These are phyloP conservation scores for Ctena decussata DNA, from an alignment of 2,888 invertebrate species.

Conservation along the genomic window DNA sequence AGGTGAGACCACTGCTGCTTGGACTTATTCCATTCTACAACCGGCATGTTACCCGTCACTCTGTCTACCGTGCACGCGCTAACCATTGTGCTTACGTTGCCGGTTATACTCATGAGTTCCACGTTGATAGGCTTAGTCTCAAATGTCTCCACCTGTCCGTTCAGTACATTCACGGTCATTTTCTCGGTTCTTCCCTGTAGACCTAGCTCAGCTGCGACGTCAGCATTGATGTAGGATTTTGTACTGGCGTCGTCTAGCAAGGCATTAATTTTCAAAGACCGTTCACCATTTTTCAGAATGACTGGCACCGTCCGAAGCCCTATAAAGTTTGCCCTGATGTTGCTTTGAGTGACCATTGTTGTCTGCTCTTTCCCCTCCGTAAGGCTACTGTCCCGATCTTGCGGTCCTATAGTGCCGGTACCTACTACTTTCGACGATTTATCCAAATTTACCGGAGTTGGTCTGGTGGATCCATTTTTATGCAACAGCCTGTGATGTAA, in stretches of 20 bases:
- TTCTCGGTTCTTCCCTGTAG: constrained; percentile 10
- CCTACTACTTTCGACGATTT: not conserved
- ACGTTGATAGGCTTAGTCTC: constrained; percentile 34
- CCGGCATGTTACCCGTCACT: constrained; percentile 46
- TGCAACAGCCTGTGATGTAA: constrained; percentile 28
- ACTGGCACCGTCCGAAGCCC: constrained; percentile 54
- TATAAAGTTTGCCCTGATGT: constrained; percentile 13
- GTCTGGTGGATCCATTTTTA: not conserved
- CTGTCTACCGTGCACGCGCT: constrained; percentile 30
- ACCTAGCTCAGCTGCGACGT: constrained; percentile 45
- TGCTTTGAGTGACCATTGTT: constrained; percentile 1
- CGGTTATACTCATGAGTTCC: constrained; percentile 30
- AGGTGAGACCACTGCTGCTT: constrained; percentile 37
- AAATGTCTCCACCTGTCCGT: constrained; percentile 31
- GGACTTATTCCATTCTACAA: constrained; percentile 45
- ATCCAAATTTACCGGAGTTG: not conserved
- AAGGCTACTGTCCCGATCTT: not conserved
- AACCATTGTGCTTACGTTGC: not conserved
- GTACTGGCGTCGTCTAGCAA: constrained; percentile 60
- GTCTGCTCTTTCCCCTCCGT: not conserved
- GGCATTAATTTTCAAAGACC: constrained; percentile 43
- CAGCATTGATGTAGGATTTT: constrained; percentile 41
- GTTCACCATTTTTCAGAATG: constrained; percentile 24
- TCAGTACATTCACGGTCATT: constrained; percentile 33
- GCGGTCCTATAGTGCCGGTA: not conserved